Percentiles rank a stretch among this genome's conserved stretches.
These are phyloP conservation scores for Neostethus bicornis DNA, from an alignment of 2,797 vertebrate genomes.

Conservation along the genomic window DNA sequence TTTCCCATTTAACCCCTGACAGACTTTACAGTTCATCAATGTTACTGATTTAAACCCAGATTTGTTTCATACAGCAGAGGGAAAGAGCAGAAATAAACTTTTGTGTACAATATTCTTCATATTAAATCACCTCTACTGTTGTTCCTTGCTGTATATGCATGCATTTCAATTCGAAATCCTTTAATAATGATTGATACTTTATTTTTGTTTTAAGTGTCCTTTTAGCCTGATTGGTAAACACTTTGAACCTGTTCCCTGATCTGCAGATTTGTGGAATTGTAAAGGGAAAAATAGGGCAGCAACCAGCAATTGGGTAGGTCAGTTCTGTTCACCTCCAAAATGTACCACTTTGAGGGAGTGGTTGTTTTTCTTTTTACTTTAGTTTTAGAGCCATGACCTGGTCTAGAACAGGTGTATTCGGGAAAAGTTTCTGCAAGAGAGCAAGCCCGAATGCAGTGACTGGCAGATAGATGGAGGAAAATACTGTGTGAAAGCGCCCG, in stretches of 20 bases:
- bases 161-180: no score
- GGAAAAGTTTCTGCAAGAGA: slow-evolving; percentile 51
- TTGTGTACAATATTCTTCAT: not conserved
- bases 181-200: no score
- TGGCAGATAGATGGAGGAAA: slow-evolving; percentile 39
- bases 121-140: not conserved
- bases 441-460: slow-evolving; percentile 35
- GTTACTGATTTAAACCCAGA: slow-evolving; percentile 32
- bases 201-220: not conserved
- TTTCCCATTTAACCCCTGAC: slow-evolving; percentile 55
- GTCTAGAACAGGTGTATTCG: slow-evolving; percentile 62
- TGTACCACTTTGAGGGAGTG: slow-evolving; percentile 21
- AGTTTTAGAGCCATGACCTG: slow-evolving; percentile 49
- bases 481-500: slow-evolving; percentile 35
- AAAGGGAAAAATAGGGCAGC: slow-evolving; percentile 1
- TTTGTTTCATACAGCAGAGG: slow-evolving; percentile 34
- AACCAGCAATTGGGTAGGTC: slow-evolving; percentile 5
- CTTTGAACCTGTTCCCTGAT: slow-evolving; percentile 1
- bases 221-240: slow-evolving; percentile 1
- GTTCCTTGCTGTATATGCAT: not conserved
- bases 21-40: slow-evolving; percentile 32
- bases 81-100: slow-evolving; percentile 46
- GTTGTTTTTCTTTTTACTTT: slow-evolving; percentile 58
- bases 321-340: slow-evolving; percentile 25
- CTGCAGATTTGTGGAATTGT: slow-evolving; percentile 19